Conservation (phyloP, 2,888 invertebrate species). For the Tipula lateralis region DNA sequence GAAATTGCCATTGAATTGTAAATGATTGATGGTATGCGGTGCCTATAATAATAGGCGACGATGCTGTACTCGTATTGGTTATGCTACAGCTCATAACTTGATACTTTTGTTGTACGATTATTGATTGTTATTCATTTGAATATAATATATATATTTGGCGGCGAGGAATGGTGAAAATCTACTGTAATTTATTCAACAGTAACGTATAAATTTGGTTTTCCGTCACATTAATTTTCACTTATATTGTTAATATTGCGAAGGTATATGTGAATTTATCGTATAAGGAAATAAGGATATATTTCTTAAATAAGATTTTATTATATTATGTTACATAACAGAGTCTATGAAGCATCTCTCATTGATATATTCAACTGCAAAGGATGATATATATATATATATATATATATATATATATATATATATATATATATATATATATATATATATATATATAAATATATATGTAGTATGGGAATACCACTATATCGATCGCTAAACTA, state of each 20-base stretch:
- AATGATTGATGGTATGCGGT: neutral
- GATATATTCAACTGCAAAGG: neutral
- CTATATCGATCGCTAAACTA: too few species aligned
- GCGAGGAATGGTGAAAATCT: neutral
- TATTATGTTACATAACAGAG: neutral
- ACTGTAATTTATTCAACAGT: neutral
- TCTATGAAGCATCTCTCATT: neutral
- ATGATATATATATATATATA: too few species aligned
- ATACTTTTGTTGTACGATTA: neutral
- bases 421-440: too few species aligned
- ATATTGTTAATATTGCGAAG: neutral
- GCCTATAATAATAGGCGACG: neutral
- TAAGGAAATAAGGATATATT: neutral
- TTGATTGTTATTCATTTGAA: neutral
- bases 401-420: too few species aligned
- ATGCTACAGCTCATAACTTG: neutral
- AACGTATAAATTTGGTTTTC: constrained; percentile 1
- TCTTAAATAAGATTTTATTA: neutral
- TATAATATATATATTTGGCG: neutral
- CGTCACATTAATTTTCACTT: constrained; percentile 9
- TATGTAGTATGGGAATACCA: too few species aligned
- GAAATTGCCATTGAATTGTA: neutral
- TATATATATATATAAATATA: too few species aligned
- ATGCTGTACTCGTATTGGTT: neutral
- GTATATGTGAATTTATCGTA: neutral